These are phyloP conservation scores for Sceloporus undulatus DNA, from an alignment of 2,113 vertebrate species.

Conservation along the genomic window DNA sequence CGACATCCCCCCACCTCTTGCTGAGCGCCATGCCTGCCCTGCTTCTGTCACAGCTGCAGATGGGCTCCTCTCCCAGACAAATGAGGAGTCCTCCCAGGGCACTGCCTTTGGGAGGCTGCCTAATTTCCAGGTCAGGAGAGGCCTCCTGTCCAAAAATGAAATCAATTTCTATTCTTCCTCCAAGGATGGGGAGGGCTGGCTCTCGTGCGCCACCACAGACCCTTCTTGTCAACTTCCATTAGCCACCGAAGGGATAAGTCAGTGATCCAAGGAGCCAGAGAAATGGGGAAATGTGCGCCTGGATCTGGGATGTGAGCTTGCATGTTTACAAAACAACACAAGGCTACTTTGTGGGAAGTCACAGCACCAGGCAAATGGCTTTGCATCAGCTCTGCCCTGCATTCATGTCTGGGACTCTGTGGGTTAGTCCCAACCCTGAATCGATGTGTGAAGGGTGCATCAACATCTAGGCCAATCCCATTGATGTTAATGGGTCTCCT, in stretches of 20 bases:
- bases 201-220: background rate
- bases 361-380: background rate
- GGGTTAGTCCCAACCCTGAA: no score
- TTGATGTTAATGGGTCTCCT: no score
- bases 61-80: conserved; percentile 77
- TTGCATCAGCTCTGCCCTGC: background rate
- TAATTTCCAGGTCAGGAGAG: conserved; percentile 85
- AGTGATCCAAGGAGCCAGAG: background rate
- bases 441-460: no score
- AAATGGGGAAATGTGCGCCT: background rate
- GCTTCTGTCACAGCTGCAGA: conserved; percentile 71
- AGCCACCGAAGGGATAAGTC: background rate
- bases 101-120: conserved; percentile 78
- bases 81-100: conserved; percentile 79
- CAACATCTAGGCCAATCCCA: no score
- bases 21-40: conserved; percentile 79
- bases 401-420: no score
- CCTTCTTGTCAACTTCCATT: fast-evolving
- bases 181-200: background rate
- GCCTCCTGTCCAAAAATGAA: conserved; percentile 62
- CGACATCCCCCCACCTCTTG: conserved; percentile 57
- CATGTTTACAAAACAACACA: background rate
- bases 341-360: background rate
- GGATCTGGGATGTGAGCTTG: no score
- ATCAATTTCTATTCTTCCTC: conserved; percentile 59